Evolutionary conservation across 37 sponge, comb jelly and placozoan genomes (phyloP), one percentile per base, ranked within the genome.

Genomic region (Tethya wilhelma): DNA sequence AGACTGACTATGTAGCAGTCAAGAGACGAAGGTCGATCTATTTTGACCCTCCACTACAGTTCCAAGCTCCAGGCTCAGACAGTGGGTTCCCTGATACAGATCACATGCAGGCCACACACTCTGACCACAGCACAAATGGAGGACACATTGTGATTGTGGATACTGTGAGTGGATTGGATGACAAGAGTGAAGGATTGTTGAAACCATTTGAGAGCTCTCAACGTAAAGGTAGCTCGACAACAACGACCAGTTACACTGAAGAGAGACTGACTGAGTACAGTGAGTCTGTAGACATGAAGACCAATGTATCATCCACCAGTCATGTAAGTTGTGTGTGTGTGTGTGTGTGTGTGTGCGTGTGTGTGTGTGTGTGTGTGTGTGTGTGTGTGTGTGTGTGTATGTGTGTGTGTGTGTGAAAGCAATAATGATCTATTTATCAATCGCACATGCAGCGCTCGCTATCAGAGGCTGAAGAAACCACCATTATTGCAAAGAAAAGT

Each of bases 231-330:
- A 30, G 66, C 66, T 64, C 66, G 2, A 64, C 66, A 49, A 19
- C 53, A 9, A 49, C 14, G 17, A 38, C 60, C 19, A 45, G 36
- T 41, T 45, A 29, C 40, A 74, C 60, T 58, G 75, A 74, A 59
- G 75, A 74, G 46, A 46, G 36, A 29, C 39, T 59, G 25, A 74
- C 75, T 39, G 75, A 74, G 38, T 45, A 74, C 60, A 58, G 59
- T 38, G 75, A 60, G 31, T 74, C 75, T 45, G 60, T 74, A 25
- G 75, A 41, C 1, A 2, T 74, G 41, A 74, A 74, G 41, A 74
- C 75, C 12, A 32, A 29, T 1, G 39, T 34, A 4, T 74, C 75
- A 6, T 74, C 75, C 37, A 60, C 41, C 26, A 59, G 75, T 74
- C 56, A 56, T 39, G 75, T 74, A 53, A 6, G 56, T 29, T 65